phyloP scores from a whole-genome alignment of 2,797 vertebrate genomes.

The Picus viridis region DNA sequence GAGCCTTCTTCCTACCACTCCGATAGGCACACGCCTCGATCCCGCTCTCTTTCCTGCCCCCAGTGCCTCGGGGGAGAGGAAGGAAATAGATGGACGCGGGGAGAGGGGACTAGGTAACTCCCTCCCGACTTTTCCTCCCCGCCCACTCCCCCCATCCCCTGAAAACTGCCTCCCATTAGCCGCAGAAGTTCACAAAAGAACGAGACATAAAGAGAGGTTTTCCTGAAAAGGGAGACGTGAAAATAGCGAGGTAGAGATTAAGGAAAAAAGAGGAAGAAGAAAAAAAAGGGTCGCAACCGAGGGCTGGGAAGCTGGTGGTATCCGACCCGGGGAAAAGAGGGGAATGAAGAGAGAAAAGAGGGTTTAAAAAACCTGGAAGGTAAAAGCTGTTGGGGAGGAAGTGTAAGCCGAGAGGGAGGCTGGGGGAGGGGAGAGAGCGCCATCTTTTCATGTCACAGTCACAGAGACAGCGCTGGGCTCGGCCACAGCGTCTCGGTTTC shows the following conservation, averaged over 20 bases:
- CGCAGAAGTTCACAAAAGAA: conserved; percentile 74
- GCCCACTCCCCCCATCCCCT: conserved; percentile 24
- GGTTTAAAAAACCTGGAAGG: conserved; percentile 52
- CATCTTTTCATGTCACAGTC: conserved; percentile 83
- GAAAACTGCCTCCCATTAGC: conserved; percentile 55
- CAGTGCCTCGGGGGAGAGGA: not conserved
- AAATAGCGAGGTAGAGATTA: conserved; percentile 61
- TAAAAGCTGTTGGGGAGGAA: conserved; percentile 68
- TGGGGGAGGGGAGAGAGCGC: conserved; percentile 79
- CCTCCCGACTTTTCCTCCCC: conserved; percentile 6
- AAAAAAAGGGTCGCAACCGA: not conserved
- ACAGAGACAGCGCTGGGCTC: conserved; percentile 72
- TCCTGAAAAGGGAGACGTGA: conserved; percentile 57
- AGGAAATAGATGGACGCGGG: not conserved
- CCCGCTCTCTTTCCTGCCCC: conserved; percentile 28
- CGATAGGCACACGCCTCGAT: not conserved
- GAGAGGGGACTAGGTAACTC: conserved; percentile 48
- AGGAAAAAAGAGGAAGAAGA: not conserved
- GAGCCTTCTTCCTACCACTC: not conserved
- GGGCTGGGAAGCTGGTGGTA: conserved; percentile 63
- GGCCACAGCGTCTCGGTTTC: conserved; percentile 70
- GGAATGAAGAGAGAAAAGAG: conserved; percentile 65
- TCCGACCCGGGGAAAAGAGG: conserved; percentile 51
- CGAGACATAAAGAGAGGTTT: conserved; percentile 70
- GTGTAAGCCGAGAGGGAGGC: conserved; percentile 67